Percentiles rank a stretch among this genome's conserved stretches.
Evolutionary conservation across 2,797 vertebrate species (phyloP).

Genomic region (Sebastes paucispinis): DNA sequence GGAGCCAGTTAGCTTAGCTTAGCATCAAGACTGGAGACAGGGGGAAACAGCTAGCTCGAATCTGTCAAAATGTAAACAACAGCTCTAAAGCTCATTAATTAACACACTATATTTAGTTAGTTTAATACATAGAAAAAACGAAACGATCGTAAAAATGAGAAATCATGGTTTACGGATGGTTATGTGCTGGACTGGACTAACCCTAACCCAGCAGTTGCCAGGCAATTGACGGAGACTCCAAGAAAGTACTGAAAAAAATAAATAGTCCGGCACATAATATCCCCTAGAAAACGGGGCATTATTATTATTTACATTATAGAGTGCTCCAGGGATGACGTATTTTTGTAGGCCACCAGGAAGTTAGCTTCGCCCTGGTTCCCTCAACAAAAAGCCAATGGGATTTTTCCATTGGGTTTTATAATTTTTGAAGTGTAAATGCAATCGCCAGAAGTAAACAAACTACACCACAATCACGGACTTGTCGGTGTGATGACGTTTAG

Average conservation of each 20-base stretch:
- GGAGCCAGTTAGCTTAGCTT: background rate
- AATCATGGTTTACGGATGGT: background rate
- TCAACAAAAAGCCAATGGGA: too few relatives aligned
- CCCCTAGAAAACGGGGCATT: background rate
- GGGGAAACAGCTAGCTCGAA: background rate
- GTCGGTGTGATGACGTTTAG: too few relatives aligned
- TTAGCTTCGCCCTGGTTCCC: too few relatives aligned
- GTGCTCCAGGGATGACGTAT: too few relatives aligned
- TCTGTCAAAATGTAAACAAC: background rate
- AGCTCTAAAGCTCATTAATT: background rate
- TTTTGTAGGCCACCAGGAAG: too few relatives aligned
- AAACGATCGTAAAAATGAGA: background rate
- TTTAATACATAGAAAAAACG: background rate
- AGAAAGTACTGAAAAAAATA: background rate
- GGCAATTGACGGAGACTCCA: background rate
- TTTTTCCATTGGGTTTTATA: too few relatives aligned
- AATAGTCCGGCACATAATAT: background rate
- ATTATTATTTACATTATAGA: background rate
- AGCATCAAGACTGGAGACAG: background rate
- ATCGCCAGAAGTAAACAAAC: too few relatives aligned
- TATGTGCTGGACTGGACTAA: background rate
- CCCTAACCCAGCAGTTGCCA: background rate
- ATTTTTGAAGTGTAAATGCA: rapidly evolving
- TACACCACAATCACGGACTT: too few relatives aligned
- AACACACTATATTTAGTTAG: background rate